These are phyloP conservation scores for Paraescarpia echinospica DNA, from an alignment of 1,140 invertebrate genomes.

Conservation along the genomic window DNA sequence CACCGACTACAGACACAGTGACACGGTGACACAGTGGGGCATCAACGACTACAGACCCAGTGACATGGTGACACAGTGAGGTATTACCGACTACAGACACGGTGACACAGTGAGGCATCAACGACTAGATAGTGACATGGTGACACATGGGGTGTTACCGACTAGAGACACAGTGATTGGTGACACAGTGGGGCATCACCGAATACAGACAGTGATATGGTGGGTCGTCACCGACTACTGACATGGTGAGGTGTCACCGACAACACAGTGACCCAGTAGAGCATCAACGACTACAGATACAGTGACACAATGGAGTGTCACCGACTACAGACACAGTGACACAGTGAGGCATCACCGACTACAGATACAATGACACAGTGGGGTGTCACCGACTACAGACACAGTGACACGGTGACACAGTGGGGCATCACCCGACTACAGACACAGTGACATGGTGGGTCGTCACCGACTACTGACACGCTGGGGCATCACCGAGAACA, in stretches of 20 bases:
- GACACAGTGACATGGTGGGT: too few relatives aligned
- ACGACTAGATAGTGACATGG: not conserved
- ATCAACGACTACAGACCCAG: constrained; percentile 62
- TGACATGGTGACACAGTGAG: not conserved
- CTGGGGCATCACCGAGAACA: too few relatives aligned
- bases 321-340: constrained; percentile 56
- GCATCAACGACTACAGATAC: not conserved
- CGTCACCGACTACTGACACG: too few relatives aligned
- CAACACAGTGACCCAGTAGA: constrained; percentile 39
- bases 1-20: not conserved
- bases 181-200: too few relatives aligned
- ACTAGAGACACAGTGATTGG: too few relatives aligned
- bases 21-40: constrained; percentile 74
- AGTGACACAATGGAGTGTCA: constrained; percentile 72
- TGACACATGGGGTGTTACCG: not conserved
- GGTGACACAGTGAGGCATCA: not conserved
- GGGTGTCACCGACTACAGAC: not conserved
- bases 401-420: too few relatives aligned
- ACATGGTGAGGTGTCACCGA: constrained; percentile 73
- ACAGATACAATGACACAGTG: not conserved
- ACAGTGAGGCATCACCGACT: not conserved
- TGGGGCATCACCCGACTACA: too few relatives aligned
- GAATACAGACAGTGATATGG: too few relatives aligned
- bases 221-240: too few relatives aligned
- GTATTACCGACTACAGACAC: not conserved